Evolutionary conservation across 35 echinoderm and acorn worm species (phyloP).

Genomic region (Nesometra sesokonis): DNA sequence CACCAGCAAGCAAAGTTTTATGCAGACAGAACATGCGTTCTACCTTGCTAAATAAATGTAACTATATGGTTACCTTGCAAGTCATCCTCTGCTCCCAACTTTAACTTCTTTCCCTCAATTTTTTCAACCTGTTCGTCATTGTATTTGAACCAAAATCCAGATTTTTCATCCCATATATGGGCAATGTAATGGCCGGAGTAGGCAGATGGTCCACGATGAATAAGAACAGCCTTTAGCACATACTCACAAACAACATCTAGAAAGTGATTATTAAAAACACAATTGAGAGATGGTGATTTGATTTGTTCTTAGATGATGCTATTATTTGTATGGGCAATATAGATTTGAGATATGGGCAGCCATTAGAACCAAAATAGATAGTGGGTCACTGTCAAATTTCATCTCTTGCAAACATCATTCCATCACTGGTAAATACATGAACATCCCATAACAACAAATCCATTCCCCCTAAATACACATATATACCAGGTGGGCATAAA

Average conservation of each 20-base stretch:
- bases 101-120: conserved; percentile 87
- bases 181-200: conserved; percentile 96
- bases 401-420: too few species aligned
- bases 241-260: conserved; percentile 15
- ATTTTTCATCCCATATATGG: conserved; percentile 61
- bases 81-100: conserved; percentile 88
- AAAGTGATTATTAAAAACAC: neutral
- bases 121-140: conserved; percentile 92
- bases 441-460: too few species aligned
- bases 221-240: conserved; percentile 80
- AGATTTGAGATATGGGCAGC: too few species aligned
- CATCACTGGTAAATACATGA: too few species aligned
- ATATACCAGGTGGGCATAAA: too few species aligned
- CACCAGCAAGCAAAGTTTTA: neutral
- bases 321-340: too few species aligned
- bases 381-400: too few species aligned
- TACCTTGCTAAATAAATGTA: too few species aligned
- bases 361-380: too few species aligned
- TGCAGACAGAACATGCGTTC: neutral
- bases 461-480: too few species aligned
- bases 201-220: conserved; percentile 88
- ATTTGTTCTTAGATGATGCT: too few species aligned
- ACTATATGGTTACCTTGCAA: conserved; percentile 41
- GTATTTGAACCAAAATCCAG: conserved; percentile 82
- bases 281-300: too few species aligned